Evolutionary conservation across 1,140 invertebrate species (phyloP).

Genomic region (Araneus ventricosus): DNA sequence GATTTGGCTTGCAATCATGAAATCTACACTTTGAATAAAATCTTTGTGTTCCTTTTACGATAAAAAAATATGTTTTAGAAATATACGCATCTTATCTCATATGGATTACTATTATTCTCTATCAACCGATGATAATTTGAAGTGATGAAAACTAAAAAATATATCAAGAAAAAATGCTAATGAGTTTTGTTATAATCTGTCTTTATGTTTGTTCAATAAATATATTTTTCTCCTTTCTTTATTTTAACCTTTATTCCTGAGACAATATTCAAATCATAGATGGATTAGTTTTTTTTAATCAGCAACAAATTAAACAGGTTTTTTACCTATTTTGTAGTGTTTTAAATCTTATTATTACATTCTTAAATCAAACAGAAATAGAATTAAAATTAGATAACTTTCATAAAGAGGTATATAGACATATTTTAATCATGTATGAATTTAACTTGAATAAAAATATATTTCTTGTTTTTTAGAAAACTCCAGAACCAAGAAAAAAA

Average conservation of each 20-base stretch:
- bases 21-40: too few species aligned
- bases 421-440: not conserved
- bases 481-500: too few species aligned
- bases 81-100: too few species aligned
- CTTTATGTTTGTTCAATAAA: not conserved
- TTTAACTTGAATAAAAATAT: not conserved
- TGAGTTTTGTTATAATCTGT: too few species aligned
- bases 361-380: not conserved
- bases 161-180: too few species aligned
- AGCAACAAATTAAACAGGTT: not conserved
- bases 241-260: not conserved
- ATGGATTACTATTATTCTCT: too few species aligned
- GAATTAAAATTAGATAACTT: not conserved
- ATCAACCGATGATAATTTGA: too few species aligned
- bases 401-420: not conserved
- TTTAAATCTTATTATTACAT: not conserved
- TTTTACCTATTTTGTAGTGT: not conserved
- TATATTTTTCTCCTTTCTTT: not conserved
- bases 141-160: too few species aligned
- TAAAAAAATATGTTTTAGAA: too few species aligned
- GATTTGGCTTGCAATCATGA: too few species aligned
- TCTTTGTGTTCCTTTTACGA: too few species aligned
- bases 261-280: not conserved
- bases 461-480: not conserved
- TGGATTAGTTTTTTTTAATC: not conserved